phyloP scores from a whole-genome alignment of 2,113 vertebrate species.

The Euleptes europaea region DNA sequence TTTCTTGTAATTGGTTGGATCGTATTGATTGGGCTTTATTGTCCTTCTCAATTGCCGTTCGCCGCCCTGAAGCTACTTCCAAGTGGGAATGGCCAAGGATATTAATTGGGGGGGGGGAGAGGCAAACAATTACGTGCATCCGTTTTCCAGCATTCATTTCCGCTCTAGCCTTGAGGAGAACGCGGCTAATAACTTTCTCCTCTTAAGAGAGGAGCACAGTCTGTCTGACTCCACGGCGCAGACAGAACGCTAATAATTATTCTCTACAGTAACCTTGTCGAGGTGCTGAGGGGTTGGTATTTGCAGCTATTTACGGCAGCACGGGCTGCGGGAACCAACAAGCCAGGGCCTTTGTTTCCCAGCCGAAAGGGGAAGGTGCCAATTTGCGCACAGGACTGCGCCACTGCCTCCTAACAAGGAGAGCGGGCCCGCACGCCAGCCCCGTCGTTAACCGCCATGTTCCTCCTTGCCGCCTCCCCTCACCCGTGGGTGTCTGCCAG shows the following conservation, averaged over 20 bases:
- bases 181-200: constrained; percentile 42
- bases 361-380: neutral
- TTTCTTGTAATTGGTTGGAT: neutral
- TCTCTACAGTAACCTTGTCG: neutral
- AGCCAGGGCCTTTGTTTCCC: neutral
- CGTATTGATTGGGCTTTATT: neutral
- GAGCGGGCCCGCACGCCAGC: neutral
- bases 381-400: neutral
- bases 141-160: neutral
- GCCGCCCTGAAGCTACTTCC: neutral
- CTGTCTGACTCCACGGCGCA: constrained; percentile 2
- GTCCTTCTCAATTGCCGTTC: neutral
- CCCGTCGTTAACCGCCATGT: neutral
- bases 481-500: neutral
- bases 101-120: neutral
- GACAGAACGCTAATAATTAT: constrained; percentile 18
- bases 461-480: neutral
- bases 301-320: neutral
- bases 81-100: too few species aligned
- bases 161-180: constrained; percentile 18
- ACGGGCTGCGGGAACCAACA: neutral
- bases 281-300: neutral
- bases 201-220: neutral
- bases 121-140: neutral
- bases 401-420: neutral